These are phyloP conservation scores for Tetramorium parvispinum DNA, from an alignment of 1,140 invertebrate species.

Conservation along the genomic window DNA sequence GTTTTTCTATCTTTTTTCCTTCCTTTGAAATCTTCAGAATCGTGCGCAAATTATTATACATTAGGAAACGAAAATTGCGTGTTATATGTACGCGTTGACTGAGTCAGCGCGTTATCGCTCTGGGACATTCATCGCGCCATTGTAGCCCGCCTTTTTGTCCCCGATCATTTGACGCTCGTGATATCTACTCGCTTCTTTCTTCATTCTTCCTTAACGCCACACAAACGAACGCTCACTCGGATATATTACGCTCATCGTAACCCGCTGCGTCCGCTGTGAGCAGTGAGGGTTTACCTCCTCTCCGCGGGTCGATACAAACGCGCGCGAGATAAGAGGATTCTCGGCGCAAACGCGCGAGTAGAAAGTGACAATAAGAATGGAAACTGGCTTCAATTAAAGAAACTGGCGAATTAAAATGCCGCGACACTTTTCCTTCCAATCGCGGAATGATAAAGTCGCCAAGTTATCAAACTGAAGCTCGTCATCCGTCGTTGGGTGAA, in stretches of 20 bases:
- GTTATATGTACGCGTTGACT: neutral
- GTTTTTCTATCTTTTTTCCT: neutral
- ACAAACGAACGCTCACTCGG: slow-evolving; percentile 53
- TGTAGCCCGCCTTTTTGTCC: slow-evolving; percentile 9
- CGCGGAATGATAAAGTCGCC: neutral
- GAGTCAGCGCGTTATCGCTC: slow-evolving; percentile 22
- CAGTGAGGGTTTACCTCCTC: neutral
- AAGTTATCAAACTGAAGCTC: neutral
- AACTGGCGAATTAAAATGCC: slow-evolving; percentile 67
- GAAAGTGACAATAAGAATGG: neutral
- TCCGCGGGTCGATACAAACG: slow-evolving; percentile 46
- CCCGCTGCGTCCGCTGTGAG: neutral
- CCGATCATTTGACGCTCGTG: slow-evolving; percentile 33
- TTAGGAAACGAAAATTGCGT: slow-evolving; percentile 12
- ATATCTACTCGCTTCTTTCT: slow-evolving; percentile 38
- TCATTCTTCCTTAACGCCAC: slow-evolving; percentile 36
- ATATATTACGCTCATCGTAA: slow-evolving; percentile 54
- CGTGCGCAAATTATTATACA: neutral
- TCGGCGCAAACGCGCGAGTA: neutral
- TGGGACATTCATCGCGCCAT: slow-evolving; percentile 26
- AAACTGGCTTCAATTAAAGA: slow-evolving; percentile 63
- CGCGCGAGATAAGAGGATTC: slow-evolving; percentile 15
- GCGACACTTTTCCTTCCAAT: neutral
- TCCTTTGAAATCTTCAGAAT: neutral
- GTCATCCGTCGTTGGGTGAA: neutral